Base-by-base conservation (phyloP, 2,888 invertebrate genomes). In the Pyrocoelia pectoralis region DNA sequence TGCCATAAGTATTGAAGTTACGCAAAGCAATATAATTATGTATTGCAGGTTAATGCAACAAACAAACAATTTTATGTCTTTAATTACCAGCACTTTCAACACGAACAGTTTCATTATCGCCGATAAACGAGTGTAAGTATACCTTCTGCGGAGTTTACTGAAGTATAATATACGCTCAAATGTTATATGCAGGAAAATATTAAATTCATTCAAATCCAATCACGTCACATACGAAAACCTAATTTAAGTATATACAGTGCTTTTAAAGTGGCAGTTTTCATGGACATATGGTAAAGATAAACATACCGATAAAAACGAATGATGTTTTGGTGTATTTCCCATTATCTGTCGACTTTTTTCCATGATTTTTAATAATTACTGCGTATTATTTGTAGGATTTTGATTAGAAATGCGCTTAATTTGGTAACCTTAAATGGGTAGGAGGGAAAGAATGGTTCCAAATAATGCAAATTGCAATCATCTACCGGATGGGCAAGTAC, bases 231-330 rank as follows among this genome's bases (percentile, higher is more conserved):
- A 4, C 15, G 17, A 46, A 46, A 46, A 46, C 5, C 15, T 15
- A 5, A 14, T 46, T 17, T 17, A 46, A 17, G 15, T 18, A n/a
- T n/a, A 2, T n/a, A 46, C 17, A 46, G 15, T 17, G 17, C 46
- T 17, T 17, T 46, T 46, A 46, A 46, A 17, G 14, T 18, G 17
- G 38, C 40, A 24, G 52, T 52, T 46, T 49, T 46, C 43, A 60
- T 9, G 15, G 33, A n/a, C 56, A 60, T 60, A 41, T 56, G 56
- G 53, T 9, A 2, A 13, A 65, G 64, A 60, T 65, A 65, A 52
- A 14, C 33, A 19, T 28, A 15, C 17, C 18, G 51, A 59, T 52
- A 56, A 56, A 29, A 60, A 46, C 50, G 29, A 52, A 43, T 56
- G 57, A 63, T 63, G 57, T 46, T 46, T 46, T 17, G 17, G 3